Base-by-base conservation (phyloP, 2,888 invertebrate species). In the Yponomeuta evonymella region DNA sequence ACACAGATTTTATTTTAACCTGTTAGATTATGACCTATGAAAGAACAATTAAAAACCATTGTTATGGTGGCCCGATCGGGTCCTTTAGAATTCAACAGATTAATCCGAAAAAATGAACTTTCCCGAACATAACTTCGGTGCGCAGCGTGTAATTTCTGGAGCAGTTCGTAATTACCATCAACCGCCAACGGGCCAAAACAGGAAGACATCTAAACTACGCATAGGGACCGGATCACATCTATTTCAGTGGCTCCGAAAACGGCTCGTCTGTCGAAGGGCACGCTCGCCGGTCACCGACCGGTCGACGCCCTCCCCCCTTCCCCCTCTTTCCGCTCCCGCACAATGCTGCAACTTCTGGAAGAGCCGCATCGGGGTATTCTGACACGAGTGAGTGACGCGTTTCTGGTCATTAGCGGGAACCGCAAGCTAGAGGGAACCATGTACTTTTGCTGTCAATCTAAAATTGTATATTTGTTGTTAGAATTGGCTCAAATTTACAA, bases 231-330 rank as follows among this genome's bases (percentile, higher is more conserved):
- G 51, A 58, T 58, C 51, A 9, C 51, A 12, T 58, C 51, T 58
- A 58, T 58, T 58, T 58, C 51, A 12, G 51, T 58, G 15, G 15
- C 51, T 10, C 15, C 51, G 51, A 58, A 58, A 58, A 58, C 51
- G 15, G 51, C 51, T 29, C 65, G 65, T 30, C 65, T 30, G 65
- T 6, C 65, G 65, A 65, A 65, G 65, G 65, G 65, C 51, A 58
- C 65, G 65, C 30, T 33, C 29, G 8, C 29, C 29, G 65, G 65
- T 65, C 65, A 65, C 23, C 65, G 65, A 33, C 65, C 65, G 65
- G 65, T 29, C 65, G 65, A 65, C 29, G 65, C 11, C 65, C 65
- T 65, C 65, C 12, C 29, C 64, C 64, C 33, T 33, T 6, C 64
- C 29, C 64, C 23, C 2, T 10, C 29, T 11, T 65, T 10, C 65